These are phyloP conservation scores for Melanotaenia duboulayi DNA, from an alignment of 2,113 vertebrate species.

Conservation along the genomic window DNA sequence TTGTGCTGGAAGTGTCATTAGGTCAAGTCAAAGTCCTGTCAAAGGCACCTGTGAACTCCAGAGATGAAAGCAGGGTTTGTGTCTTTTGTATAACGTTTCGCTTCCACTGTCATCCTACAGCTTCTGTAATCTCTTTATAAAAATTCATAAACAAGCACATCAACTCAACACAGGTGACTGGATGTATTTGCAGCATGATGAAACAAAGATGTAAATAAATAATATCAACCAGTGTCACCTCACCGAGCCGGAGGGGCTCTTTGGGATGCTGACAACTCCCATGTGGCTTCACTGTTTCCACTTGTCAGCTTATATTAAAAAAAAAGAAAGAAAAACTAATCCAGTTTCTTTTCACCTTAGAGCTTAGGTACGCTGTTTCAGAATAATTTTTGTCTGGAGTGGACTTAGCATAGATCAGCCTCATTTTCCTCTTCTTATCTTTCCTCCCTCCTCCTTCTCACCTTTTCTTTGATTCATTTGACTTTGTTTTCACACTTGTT, in stretches of 20 bases:
- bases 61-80: conserved; percentile 61
- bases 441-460: conserved; percentile 46
- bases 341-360: conserved; percentile 60
- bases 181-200: conserved; percentile 23
- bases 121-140: conserved; percentile 73
- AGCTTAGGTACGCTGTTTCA: conserved; percentile 54
- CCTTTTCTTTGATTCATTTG: conserved; percentile 58
- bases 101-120: conserved; percentile 57
- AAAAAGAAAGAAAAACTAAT: conserved; percentile 49
- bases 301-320: conserved; percentile 52
- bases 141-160: conserved; percentile 61
- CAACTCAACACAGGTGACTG: conserved; percentile 22
- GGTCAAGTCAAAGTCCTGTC: conserved; percentile 58
- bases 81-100: conserved; percentile 39
- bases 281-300: conserved; percentile 53
- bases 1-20: not conserved
- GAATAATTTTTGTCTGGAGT: conserved; percentile 68
- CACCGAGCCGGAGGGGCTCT: conserved; percentile 26
- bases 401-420: conserved; percentile 73
- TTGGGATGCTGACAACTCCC: conserved; percentile 53
- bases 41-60: conserved; percentile 54
- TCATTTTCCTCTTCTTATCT: conserved; percentile 66
- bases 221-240: conserved; percentile 63
- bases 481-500: conserved; percentile 61
- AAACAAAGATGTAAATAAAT: conserved; percentile 73